phyloP scores from a whole-genome alignment of 2,797 vertebrate genomes.

The Mus caroli region DNA sequence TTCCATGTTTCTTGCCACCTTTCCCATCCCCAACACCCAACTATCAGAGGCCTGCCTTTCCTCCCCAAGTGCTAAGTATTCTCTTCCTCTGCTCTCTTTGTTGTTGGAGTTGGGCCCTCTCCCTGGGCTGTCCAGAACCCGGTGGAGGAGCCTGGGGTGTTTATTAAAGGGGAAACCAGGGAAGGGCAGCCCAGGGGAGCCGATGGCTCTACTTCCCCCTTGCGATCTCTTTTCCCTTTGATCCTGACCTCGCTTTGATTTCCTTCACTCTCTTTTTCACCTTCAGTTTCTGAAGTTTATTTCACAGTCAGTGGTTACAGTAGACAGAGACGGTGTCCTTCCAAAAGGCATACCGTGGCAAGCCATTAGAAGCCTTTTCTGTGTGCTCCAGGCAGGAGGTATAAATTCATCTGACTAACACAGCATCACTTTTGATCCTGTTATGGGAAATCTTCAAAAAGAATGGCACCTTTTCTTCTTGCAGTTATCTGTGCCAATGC shows the following conservation, averaged over 20 bases:
- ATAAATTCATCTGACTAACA: not conserved
- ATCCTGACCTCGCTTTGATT: slow-evolving; percentile 83
- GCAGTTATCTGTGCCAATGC: not conserved
- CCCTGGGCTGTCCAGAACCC: not conserved
- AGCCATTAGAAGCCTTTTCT: not conserved
- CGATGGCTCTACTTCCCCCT: slow-evolving; percentile 81
- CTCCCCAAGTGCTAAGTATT: slow-evolving; percentile 79
- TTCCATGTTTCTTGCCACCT: not conserved
- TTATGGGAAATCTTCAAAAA: not conserved
- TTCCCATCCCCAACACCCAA: slow-evolving; percentile 1
- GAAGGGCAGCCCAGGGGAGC: slow-evolving; percentile 71
- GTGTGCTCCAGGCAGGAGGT: not conserved
- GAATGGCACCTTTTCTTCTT: not conserved
- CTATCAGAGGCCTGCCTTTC: slow-evolving; percentile 58
- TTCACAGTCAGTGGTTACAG: slow-evolving; percentile 55
- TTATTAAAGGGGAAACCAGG: slow-evolving; percentile 72
- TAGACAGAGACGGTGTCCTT: not conserved
- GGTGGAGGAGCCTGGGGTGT: slow-evolving; percentile 50
- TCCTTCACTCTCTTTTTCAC: not conserved
- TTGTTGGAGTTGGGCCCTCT: slow-evolving; percentile 71
- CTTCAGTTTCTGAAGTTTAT: slow-evolving; percentile 52
- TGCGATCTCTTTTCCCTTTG: slow-evolving; percentile 82
- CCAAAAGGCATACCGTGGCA: not conserved
- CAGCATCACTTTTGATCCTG: not conserved
- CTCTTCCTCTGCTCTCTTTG: slow-evolving; percentile 75